phyloP scores from a whole-genome alignment of 2,888 invertebrate species.

The Chaetoderma sp. region DNA sequence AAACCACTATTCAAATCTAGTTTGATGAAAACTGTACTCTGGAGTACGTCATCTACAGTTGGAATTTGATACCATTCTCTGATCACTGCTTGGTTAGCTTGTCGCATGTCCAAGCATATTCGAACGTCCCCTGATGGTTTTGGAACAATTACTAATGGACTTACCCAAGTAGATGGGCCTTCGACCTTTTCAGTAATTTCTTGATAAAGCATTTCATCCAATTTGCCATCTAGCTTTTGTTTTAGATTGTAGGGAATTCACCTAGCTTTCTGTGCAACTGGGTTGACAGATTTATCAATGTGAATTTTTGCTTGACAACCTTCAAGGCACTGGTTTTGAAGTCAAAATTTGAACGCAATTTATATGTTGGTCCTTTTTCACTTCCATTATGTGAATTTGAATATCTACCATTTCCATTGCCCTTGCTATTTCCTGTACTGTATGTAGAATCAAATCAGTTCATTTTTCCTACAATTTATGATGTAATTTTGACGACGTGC shows the following conservation, averaged over 20 bases:
- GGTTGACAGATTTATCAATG: not conserved
- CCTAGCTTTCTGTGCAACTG: not conserved
- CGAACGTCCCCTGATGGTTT: conserved; percentile 31
- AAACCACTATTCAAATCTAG: not conserved
- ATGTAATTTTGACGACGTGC: no score
- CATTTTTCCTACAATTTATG: no score
- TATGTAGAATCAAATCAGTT: no score
- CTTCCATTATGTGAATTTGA: no score
- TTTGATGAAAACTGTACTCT: not conserved
- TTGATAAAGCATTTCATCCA: not conserved
- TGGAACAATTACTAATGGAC: not conserved
- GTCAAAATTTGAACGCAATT: no score
- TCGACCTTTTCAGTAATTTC: not conserved
- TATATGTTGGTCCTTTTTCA: no score
- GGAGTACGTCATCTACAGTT: not conserved
- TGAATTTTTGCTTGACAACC: not conserved
- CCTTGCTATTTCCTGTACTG: no score
- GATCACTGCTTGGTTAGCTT: not conserved
- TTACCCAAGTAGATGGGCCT: not conserved
- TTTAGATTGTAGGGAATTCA: not conserved
- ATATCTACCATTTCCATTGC: no score
- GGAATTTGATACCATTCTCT: no score
- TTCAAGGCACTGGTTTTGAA: no score
- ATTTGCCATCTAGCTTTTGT: not conserved
- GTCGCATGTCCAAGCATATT: conserved; percentile 9